Base-by-base conservation (phyloP, 2,113 vertebrate genomes). In the Epinephelus fuscoguttatus region DNA sequence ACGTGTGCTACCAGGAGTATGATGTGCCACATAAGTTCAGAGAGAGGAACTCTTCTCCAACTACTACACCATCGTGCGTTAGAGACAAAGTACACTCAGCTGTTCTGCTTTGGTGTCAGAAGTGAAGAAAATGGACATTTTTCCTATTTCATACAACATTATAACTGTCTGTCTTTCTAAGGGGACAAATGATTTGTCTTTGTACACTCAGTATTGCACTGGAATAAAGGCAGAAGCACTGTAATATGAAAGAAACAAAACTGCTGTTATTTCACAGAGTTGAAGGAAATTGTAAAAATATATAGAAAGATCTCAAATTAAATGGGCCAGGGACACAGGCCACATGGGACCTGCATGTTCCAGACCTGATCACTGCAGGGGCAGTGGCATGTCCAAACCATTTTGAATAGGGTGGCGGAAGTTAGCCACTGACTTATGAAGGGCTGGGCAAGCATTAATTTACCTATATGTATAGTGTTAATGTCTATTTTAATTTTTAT, bases 21-120 rank as follows among this genome's bases (percentile, higher is more conserved):
- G 97, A 99, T 25, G 94, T 99, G 52, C 97, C 97, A 0, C 78
- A 81, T 45, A 75, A n/a, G 25, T 98, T 99, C 91, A 84, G 98
- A n/a, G 97, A 70, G 97, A 99, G 90, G 98, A 99, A 76, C 96
- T 99, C 49, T 96, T 98, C 88, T 99, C 98, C 27, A 99, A 99
- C 94, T 99, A 99, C 88, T 99, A 96, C 87, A 99, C 98, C 11
- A 86, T 99, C 75, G 94, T 99, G 67, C 95, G 92, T 82, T 98
- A 91, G 78, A 61, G 8, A 30, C 19, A 64, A 18, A 27, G 14
- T 18, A 42, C 49, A 52, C 40, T 57, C 64, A 7, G 17, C 40
- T 72, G 47, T 10, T 53, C 53, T 56, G 14, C 37, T 74, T 52
- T 55, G 13, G 6, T 64, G 19, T 37, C 49, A 33, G 40, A 59